phyloP scores from a whole-genome alignment of 2,888 invertebrate species.

The Pediacus dermestoides region DNA sequence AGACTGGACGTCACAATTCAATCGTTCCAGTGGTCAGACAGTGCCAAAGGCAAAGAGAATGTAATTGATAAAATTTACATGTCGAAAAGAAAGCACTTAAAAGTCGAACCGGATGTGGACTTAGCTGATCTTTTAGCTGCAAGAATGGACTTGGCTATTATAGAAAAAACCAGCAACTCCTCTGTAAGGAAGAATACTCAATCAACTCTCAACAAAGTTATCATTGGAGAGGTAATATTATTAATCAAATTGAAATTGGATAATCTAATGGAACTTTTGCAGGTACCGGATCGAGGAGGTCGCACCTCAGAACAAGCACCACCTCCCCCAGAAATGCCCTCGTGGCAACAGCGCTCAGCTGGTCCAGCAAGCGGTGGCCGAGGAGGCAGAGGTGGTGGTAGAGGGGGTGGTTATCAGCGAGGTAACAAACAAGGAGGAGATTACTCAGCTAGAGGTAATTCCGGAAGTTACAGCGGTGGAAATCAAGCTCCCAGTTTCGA shows the following conservation, averaged over 20 bases:
- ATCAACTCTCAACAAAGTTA: conserved; percentile 79
- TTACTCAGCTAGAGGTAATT: conserved; percentile 20
- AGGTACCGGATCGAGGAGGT: conserved; percentile 94
- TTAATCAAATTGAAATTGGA: conserved; percentile 3
- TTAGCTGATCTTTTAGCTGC: conserved; percentile 81
- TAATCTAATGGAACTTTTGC: conserved; percentile 19
- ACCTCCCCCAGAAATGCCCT: conserved; percentile 96
- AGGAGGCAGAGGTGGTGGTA: conserved; percentile 47
- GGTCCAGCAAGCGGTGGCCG: conserved; percentile 52
- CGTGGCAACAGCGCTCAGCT: conserved; percentile 74
- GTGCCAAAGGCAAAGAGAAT: conserved; percentile 69
- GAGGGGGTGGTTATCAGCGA: conserved; percentile 35
- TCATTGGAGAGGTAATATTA: conserved; percentile 71
- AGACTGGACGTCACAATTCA: conserved; percentile 93
- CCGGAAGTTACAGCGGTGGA: conserved; percentile 2
- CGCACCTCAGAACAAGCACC: conserved; percentile 86
- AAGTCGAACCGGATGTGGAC: conserved; percentile 62
- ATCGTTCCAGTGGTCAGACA: conserved; percentile 93
- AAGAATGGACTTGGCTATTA: conserved; percentile 74
- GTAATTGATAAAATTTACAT: conserved; percentile 61
- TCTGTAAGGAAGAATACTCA: conserved; percentile 80
- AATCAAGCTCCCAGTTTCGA: conserved; percentile 19
- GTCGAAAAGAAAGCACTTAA: conserved; percentile 52
- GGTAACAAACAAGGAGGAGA: conserved; percentile 36
- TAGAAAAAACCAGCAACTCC: conserved; percentile 90